These are phyloP conservation scores for Limenitis camilla DNA, from an alignment of 2,888 invertebrate species.

Conservation along the genomic window DNA sequence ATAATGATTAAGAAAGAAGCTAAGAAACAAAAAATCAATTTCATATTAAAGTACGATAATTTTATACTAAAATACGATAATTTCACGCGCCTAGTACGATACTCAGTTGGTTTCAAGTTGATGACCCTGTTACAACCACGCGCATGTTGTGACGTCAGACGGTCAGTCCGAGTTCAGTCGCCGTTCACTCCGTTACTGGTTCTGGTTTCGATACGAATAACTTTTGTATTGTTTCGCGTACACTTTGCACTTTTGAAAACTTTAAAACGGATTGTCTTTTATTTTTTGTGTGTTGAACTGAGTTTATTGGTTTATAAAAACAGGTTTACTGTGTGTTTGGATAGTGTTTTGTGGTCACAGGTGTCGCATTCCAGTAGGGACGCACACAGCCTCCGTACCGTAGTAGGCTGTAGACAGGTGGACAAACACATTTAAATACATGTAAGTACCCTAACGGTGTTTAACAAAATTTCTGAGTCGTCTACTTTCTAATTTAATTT, in stretches of 20 bases:
- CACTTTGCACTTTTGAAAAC: slow-evolving; percentile 36
- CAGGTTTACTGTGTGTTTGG: slow-evolving; percentile 30
- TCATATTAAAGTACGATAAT: too few species aligned
- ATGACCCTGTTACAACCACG: slow-evolving; percentile 24
- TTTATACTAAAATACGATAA: too few species aligned
- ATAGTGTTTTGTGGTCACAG: slow-evolving; percentile 61
- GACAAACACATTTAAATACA: slow-evolving; percentile 36
- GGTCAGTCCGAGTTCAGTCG: slow-evolving; percentile 53
- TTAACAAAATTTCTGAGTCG: neutral
- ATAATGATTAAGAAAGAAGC: too few species aligned
- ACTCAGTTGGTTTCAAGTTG: neutral
- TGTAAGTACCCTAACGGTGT: slow-evolving; percentile 2
- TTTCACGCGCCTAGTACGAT: too few species aligned
- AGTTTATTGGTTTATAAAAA: slow-evolving; percentile 21
- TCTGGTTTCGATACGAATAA: slow-evolving; percentile 18
- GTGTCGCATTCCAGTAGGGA: slow-evolving; percentile 66
- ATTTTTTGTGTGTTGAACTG: slow-evolving; percentile 29
- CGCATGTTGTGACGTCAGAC: slow-evolving; percentile 40
- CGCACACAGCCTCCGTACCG: slow-evolving; percentile 58
- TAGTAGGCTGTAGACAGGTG: slow-evolving; percentile 46
- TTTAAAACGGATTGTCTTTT: slow-evolving; percentile 19
- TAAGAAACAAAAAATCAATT: too few species aligned
- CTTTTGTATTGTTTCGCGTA: slow-evolving; percentile 46
- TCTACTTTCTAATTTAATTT: too few species aligned
- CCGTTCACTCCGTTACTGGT: slow-evolving; percentile 40